These are phyloP conservation scores for Cosmopolites sordidus DNA, from an alignment of 2,888 invertebrate genomes.

Conservation along the genomic window DNA sequence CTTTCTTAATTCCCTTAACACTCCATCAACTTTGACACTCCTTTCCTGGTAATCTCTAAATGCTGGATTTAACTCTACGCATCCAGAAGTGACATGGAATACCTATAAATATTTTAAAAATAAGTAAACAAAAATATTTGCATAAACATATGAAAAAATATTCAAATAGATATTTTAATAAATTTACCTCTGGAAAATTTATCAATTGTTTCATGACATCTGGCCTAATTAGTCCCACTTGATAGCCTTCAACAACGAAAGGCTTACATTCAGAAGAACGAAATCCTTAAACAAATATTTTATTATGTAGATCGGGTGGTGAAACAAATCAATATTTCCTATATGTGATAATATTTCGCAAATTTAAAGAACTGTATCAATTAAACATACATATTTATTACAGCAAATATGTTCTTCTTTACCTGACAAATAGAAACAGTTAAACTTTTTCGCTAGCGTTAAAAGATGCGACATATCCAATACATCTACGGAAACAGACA, in stretches of 20 bases:
- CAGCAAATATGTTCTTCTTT: constrained; percentile 37
- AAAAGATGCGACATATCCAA: constrained; percentile 62
- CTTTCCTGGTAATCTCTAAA: constrained; percentile 82
- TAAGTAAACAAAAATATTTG: background rate
- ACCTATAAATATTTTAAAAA: constrained; percentile 52
- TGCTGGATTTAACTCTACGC: constrained; percentile 80
- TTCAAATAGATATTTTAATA: background rate
- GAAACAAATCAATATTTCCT: constrained; percentile 15
- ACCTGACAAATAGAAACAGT: constrained; percentile 87
- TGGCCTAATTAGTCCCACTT: constrained; percentile 82
- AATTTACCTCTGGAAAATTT: constrained; percentile 71
- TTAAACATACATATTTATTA: too few relatives aligned
- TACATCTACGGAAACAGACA: constrained; percentile 13
- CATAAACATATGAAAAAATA: background rate
- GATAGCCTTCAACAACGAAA: constrained; percentile 82
- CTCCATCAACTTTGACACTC: constrained; percentile 71
- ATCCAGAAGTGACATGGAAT: constrained; percentile 66
- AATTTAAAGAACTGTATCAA: constrained; percentile 16
- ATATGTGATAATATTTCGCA: constrained; percentile 5
- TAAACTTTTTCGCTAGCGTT: constrained; percentile 81
- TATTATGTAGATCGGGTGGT: constrained; percentile 6
- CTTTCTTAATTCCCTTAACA: constrained; percentile 70
- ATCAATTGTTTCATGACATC: constrained; percentile 78
- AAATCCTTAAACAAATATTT: constrained; percentile 56
- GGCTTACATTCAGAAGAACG: constrained; percentile 76